These are phyloP conservation scores for Hydrotaea diabolus DNA, from an alignment of 2,888 invertebrate genomes.

Conservation along the genomic window DNA sequence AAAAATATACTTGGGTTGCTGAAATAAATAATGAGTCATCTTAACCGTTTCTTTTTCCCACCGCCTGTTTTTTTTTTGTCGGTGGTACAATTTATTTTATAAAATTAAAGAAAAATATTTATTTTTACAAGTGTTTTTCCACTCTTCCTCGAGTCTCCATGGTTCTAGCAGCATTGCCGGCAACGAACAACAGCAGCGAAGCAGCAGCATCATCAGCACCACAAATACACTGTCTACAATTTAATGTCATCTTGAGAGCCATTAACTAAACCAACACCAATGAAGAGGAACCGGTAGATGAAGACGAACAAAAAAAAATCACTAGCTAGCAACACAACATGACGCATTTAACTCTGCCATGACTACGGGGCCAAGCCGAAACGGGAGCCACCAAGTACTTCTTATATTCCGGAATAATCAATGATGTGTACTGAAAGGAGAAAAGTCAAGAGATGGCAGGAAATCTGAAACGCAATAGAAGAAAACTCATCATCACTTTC, in stretches of 20 bases:
- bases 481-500: conserved; percentile 29
- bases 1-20: not conserved
- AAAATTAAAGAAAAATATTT: conserved; percentile 51
- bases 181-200: not conserved
- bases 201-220: conserved; percentile 16
- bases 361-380: not conserved
- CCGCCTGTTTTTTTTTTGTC: no score
- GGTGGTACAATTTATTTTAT: conserved; percentile 7
- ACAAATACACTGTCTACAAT: conserved; percentile 44
- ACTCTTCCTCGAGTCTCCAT: not conserved
- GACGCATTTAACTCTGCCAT: not conserved
- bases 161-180: no score
- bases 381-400: not conserved
- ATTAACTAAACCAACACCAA: conserved; percentile 42
- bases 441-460: conserved; percentile 28
- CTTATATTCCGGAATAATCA: conserved; percentile 39
- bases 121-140: conserved; percentile 44
- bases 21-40: not conserved
- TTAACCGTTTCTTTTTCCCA: conserved; percentile 2
- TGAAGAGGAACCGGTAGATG: conserved; percentile 10
- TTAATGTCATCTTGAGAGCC: conserved; percentile 65
- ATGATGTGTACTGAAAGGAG: conserved; percentile 33
- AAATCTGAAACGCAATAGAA: conserved; percentile 8
- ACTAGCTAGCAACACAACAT: not conserved
- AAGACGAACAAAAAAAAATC: not conserved